Evolutionary conservation across 2,797 vertebrate species (phyloP).

Genomic region (Varecia variegata): DNA sequence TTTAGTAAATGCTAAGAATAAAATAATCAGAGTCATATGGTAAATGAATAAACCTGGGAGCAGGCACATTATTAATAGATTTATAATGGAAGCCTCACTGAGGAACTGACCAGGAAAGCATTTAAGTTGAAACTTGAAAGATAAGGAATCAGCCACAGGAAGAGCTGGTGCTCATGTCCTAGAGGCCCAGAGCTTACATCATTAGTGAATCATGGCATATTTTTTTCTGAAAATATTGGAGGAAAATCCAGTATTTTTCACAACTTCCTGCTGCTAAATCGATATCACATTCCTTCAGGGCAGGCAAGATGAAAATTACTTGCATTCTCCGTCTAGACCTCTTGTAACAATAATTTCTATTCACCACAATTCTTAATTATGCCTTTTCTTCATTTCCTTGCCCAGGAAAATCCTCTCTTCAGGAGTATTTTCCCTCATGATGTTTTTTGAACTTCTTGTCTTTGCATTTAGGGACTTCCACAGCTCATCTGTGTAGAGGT

Average conservation of each 20-base stretch:
- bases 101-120: neutral
- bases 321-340: neutral
- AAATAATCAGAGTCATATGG: neutral
- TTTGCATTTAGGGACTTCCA: neutral
- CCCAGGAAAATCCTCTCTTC: neutral
- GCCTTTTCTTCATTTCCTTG: neutral
- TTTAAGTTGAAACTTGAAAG: neutral
- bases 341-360: neutral
- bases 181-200: neutral
- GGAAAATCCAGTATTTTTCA: neutral
- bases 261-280: neutral
- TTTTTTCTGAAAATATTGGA: neutral
- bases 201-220: neutral
- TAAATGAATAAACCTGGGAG: neutral
- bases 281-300: neutral
- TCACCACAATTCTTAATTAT: neutral
- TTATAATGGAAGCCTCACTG: neutral
- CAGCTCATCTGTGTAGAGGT: neutral
- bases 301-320: neutral
- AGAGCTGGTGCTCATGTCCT: neutral
- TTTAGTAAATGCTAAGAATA: conserved; percentile 23
- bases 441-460: neutral
- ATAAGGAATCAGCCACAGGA: neutral
- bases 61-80: neutral
- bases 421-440: neutral